A percentile compares a stretch with the other conserved stretches of the same genome.
Conservation (phyloP, 2,113 vertebrate genomes). For the Taxidea taxus region DNA sequence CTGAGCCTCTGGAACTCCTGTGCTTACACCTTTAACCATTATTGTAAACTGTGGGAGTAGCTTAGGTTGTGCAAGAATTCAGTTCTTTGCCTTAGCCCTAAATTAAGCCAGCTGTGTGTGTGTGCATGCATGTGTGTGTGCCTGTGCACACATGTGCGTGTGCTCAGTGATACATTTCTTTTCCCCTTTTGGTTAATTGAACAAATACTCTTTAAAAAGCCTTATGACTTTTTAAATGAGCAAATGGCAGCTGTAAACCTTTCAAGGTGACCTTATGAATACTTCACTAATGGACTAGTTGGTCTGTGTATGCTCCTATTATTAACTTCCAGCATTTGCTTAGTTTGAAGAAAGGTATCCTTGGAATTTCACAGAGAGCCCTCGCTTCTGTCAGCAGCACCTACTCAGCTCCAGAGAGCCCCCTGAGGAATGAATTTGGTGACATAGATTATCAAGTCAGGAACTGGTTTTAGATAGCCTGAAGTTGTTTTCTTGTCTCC, state of each 20-base stretch:
- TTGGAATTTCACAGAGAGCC: neutral
- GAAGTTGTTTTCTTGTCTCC: neutral
- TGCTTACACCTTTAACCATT: neutral
- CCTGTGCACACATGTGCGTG: neutral
- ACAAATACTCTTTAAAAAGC: neutral
- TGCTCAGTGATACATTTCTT: neutral
- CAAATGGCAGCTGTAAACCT: slow-evolving; percentile 18
- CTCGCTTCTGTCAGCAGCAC: neutral
- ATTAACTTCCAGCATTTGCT: neutral
- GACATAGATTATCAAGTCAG: neutral
- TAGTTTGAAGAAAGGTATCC: slow-evolving; percentile 2
- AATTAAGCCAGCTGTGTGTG: neutral
- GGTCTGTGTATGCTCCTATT: neutral
- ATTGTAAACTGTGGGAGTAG: neutral
- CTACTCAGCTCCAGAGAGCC: neutral
- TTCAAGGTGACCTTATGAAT: neutral
- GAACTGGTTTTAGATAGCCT: neutral
- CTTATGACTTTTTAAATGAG: neutral
- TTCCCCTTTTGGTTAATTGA: neutral
- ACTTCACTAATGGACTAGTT: neutral
- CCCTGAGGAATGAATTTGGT: neutral
- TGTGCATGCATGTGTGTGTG: neutral
- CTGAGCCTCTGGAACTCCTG: neutral
- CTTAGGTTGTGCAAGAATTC: neutral
- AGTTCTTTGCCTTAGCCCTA: neutral